Conservation (phyloP, 2,113 vertebrate genomes). For the Hassar affinis region DNA sequence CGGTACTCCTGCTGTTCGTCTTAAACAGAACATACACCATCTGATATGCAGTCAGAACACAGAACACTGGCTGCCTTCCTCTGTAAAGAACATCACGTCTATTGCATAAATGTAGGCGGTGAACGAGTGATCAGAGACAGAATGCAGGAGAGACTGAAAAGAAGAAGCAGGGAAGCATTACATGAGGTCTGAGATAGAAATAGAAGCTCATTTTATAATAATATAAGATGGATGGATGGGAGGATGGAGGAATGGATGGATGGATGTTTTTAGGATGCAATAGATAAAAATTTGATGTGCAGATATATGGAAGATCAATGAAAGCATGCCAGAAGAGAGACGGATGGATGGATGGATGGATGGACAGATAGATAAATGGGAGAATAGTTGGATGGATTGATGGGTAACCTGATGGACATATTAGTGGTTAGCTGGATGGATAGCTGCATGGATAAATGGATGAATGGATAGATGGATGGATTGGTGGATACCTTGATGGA, state of each 20-base stretch:
- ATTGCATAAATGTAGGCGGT: conserved; percentile 12
- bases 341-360: not conserved
- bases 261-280: not conserved
- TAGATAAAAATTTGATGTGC: no score
- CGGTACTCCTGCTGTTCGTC: not conserved
- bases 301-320: not conserved
- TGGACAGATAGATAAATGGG: not conserved
- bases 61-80: conserved; percentile 13
- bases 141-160: conserved; percentile 6
- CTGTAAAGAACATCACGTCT: not conserved
- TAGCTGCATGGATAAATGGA: no score
- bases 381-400: not conserved
- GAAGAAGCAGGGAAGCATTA: not conserved
- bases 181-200: not conserved
- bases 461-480: not conserved
- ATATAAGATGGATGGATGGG: not conserved
- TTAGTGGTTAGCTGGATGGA: not conserved
- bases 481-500: not conserved
- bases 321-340: not conserved
- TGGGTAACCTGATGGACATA: not conserved
- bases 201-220: not conserved
- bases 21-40: conserved; percentile 8
- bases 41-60: conserved; percentile 11
- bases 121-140: conserved; percentile 14
- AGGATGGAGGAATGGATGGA: not conserved